Evolutionary conservation across 2,797 vertebrate genomes (phyloP).

Genomic region (Erpetoichthys calabaricus): DNA sequence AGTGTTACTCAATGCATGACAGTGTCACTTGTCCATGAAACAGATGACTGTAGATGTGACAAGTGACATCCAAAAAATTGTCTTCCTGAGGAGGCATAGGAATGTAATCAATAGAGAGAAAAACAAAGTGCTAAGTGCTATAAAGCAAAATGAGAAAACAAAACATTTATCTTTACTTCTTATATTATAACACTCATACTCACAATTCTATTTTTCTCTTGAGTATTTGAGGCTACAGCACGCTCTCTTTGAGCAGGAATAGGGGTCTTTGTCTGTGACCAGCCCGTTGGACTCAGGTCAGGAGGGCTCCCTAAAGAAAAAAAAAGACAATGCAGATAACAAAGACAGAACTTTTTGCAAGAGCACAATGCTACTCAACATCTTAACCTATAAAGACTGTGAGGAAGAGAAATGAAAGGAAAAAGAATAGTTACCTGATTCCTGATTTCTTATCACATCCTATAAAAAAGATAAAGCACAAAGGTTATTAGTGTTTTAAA

Average conservation of each 20-base stretch:
- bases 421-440: constrained; percentile 45
- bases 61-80: too few species aligned
- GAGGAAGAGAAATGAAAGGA: too few species aligned
- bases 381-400: too few species aligned
- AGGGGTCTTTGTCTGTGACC: constrained; percentile 70
- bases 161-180: too few species aligned
- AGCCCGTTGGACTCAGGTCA: constrained; percentile 84
- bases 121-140: too few species aligned
- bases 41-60: too few species aligned
- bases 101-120: too few species aligned
- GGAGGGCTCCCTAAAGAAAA: constrained; percentile 71
- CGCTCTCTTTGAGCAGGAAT: constrained; percentile 71
- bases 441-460: constrained; percentile 65
- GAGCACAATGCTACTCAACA: too few species aligned
- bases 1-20: neutral
- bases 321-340: constrained; percentile 37
- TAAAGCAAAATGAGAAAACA: too few species aligned
- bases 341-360: constrained; percentile 13
- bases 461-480: constrained; percentile 32
- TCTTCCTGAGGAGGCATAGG: too few species aligned
- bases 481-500: too few species aligned
- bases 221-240: constrained; percentile 60
- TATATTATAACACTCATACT: constrained; percentile 22
- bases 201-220: constrained; percentile 89
- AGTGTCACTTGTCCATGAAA: neutral